Conservation (phyloP, 2,113 vertebrate genomes). For the Corynorhinus townsendii region DNA sequence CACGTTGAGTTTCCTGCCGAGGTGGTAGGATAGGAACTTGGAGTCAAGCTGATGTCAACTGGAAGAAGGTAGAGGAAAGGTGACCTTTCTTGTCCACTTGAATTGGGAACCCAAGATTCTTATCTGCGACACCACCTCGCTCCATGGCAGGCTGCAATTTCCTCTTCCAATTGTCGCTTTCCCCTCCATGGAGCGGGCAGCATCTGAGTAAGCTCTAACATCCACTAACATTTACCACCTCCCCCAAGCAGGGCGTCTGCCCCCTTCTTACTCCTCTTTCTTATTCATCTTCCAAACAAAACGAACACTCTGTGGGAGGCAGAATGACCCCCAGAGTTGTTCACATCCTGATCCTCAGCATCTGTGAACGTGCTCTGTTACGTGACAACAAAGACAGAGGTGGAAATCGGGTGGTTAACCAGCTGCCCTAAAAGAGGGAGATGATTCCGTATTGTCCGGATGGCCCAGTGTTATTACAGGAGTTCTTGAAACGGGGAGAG, state of each 20-base stretch:
- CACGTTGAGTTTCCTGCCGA: background rate
- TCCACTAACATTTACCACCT: background rate
- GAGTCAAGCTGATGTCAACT: background rate
- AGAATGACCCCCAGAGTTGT: background rate
- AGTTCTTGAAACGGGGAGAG: background rate
- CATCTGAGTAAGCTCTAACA: background rate
- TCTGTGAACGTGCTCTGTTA: background rate
- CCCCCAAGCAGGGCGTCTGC: background rate
- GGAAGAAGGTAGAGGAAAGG: background rate
- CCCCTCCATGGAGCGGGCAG: background rate
- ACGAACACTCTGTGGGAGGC: background rate
- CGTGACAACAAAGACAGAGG: too few relatives aligned
- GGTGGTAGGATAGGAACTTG: background rate
- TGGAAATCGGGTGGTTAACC: background rate
- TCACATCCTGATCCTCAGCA: background rate
- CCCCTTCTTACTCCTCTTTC: background rate
- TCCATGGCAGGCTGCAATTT: accelerated
- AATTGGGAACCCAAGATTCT: background rate
- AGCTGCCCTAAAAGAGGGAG: background rate
- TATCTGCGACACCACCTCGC: background rate
- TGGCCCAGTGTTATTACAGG: background rate
- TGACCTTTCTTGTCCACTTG: background rate
- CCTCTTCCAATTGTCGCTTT: background rate
- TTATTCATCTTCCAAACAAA: background rate
- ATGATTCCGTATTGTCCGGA: background rate